A percentile compares a stretch with the other conserved stretches of the same genome.
Conservation (phyloP, 2,113 vertebrate species). For the Serilophus lunatus region DNA sequence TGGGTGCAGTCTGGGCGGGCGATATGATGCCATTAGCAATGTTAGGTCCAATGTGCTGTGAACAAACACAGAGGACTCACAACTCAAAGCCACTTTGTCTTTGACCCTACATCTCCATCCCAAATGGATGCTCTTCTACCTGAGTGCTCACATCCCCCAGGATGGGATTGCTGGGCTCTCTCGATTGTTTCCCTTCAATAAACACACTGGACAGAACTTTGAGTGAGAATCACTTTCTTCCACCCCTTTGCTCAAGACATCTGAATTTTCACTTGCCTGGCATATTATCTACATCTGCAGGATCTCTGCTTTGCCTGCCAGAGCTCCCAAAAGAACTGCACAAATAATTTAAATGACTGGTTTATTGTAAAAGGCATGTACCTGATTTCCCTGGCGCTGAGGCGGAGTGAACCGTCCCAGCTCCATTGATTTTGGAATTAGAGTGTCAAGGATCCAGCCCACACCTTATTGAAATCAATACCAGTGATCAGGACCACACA, state of each 20-base stretch:
- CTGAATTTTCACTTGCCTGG: not conserved
- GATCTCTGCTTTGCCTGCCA: not conserved
- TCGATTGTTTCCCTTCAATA: not conserved
- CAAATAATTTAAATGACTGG: constrained; percentile 28
- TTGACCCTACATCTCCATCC: too few species aligned
- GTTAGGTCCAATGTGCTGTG: too few species aligned
- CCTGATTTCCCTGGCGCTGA: not conserved
- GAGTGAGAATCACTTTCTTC: not conserved
- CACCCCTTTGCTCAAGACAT: not conserved
- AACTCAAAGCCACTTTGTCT: too few species aligned
- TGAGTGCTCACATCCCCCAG: too few species aligned
- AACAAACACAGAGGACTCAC: too few species aligned
- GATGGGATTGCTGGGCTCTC: too few species aligned
- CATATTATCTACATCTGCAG: not conserved
- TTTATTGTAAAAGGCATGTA: constrained; percentile 55
- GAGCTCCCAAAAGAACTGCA: not conserved
- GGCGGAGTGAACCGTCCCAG: not conserved
- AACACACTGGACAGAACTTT: not conserved
- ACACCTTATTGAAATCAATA: constrained; percentile 56
- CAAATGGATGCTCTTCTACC: too few species aligned
- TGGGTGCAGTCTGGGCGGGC: too few species aligned
- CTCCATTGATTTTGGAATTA: constrained; percentile 55
- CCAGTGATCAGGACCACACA: constrained; percentile 43
- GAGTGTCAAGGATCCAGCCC: constrained; percentile 34
- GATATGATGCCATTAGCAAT: too few species aligned